A percentile compares a stretch with the other conserved stretches of the same genome.
These are phyloP conservation scores for Polypterus senegalus DNA, from an alignment of 2,113 vertebrate species.

Conservation along the genomic window DNA sequence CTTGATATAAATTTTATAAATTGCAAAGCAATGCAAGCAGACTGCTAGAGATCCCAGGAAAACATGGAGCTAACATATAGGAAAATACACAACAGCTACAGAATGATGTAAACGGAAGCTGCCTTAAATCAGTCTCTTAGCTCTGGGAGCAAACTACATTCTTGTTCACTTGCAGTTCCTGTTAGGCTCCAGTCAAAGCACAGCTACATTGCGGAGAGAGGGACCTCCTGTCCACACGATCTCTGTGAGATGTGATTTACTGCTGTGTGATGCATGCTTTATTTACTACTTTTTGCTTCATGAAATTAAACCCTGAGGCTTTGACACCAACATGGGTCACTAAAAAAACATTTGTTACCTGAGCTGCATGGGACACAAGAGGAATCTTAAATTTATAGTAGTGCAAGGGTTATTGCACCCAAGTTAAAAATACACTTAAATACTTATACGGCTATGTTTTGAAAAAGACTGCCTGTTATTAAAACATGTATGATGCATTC, in stretches of 20 bases:
- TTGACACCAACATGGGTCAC: slow-evolving; percentile 24
- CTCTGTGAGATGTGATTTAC: slow-evolving; percentile 24
- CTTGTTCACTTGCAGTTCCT: not conserved
- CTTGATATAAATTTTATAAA: too few relatives aligned
- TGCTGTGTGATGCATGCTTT: slow-evolving; percentile 16
- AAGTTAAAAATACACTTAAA: not conserved
- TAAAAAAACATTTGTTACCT: slow-evolving; percentile 23
- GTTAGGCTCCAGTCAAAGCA: not conserved
- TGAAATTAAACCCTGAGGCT: slow-evolving; percentile 28
- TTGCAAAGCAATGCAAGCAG: too few relatives aligned
- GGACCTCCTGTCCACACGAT: not conserved
- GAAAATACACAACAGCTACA: not conserved
- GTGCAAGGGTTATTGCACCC: not conserved
- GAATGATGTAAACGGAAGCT: not conserved
- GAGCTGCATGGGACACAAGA: slow-evolving; percentile 21
- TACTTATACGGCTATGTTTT: too few relatives aligned
- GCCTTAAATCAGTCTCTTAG: not conserved
- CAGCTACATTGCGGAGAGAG: not conserved
- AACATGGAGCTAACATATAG: not conserved
- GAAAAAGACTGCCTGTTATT: too few relatives aligned
- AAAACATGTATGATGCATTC: too few relatives aligned
- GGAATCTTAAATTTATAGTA: slow-evolving; percentile 2
- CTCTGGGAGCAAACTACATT: not conserved
- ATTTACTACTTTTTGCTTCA: slow-evolving; percentile 31
- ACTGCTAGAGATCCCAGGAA: too few relatives aligned